phyloP scores from a whole-genome alignment of 2,888 invertebrate genomes.

The Phortica okadai region DNA sequence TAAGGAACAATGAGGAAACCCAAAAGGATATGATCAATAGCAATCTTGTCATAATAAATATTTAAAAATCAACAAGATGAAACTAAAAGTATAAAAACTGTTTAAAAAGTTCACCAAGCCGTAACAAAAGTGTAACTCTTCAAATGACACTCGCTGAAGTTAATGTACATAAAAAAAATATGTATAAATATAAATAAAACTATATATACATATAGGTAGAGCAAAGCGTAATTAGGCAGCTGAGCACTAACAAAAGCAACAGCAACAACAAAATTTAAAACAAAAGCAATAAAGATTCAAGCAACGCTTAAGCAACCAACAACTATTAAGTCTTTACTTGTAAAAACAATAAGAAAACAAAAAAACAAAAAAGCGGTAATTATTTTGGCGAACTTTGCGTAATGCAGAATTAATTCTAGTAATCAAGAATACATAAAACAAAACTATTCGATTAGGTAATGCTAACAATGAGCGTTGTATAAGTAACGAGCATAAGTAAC shows the following conservation, averaged over 20 bases:
- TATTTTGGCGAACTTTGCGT: background rate
- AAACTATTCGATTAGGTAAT: background rate
- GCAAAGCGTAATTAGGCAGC: conserved; percentile 61
- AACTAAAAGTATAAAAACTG: too few species aligned
- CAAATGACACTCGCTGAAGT: conserved; percentile 29
- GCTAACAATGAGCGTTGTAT: background rate
- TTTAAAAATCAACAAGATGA: too few species aligned
- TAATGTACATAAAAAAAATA: background rate
- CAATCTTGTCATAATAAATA: too few species aligned
- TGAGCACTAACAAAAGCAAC: conserved; percentile 42
- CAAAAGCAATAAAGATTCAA: conserved; percentile 52
- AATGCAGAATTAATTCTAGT: background rate
- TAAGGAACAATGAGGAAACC: too few species aligned
- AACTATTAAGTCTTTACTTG: background rate
- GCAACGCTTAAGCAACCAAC: conserved; percentile 43
- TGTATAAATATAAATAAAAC: background rate
- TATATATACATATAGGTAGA: conserved; percentile 45
- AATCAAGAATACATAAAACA: background rate
- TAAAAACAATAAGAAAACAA: background rate
- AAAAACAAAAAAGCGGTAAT: background rate
- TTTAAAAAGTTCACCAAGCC: too few species aligned
- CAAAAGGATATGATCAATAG: too few species aligned
- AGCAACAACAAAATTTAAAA: conserved; percentile 39
- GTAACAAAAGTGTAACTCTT: background rate
- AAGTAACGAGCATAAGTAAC: background rate